Conservation (phyloP, 2,797 vertebrate species). For the Hipposideros larvatus region DNA sequence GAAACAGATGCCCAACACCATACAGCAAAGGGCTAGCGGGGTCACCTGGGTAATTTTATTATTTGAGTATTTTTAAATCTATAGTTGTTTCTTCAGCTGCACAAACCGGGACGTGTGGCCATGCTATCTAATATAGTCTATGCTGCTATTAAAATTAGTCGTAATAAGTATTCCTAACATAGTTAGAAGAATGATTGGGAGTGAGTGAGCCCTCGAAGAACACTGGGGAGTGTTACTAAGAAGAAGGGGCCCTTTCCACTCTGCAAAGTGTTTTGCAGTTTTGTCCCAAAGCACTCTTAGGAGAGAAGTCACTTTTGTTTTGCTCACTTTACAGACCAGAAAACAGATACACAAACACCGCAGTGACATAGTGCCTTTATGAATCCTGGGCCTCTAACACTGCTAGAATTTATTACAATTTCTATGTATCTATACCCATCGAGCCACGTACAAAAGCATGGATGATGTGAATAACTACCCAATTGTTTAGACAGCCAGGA, state of each 20-base stretch:
- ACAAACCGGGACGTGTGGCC: background rate
- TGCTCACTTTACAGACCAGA: conserved; percentile 39
- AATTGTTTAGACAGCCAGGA: background rate
- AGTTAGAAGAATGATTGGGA: conserved; percentile 35
- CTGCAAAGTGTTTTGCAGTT: conserved; percentile 2
- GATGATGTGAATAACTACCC: background rate
- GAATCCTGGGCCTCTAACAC: background rate
- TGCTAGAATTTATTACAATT: conserved; percentile 7
- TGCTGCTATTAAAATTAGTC: conserved; percentile 53
- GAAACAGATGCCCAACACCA: background rate
- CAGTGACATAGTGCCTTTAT: background rate
- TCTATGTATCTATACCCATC: background rate
- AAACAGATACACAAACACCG: background rate
- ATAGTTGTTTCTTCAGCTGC: conserved; percentile 39
- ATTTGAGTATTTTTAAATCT: conserved; percentile 34
- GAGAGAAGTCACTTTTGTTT: conserved; percentile 41
- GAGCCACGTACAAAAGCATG: background rate
- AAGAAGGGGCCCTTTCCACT: conserved; percentile 38
- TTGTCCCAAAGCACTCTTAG: conserved; percentile 38
- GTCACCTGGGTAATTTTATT: conserved; percentile 31
- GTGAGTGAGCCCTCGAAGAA: conserved; percentile 31
- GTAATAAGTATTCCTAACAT: conserved; percentile 56
- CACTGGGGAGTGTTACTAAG: conserved; percentile 49
- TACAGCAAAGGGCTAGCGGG: background rate
- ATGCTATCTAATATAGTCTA: background rate